phyloP scores from a whole-genome alignment of 2,888 invertebrate species.

The Odontocolon sp. region DNA sequence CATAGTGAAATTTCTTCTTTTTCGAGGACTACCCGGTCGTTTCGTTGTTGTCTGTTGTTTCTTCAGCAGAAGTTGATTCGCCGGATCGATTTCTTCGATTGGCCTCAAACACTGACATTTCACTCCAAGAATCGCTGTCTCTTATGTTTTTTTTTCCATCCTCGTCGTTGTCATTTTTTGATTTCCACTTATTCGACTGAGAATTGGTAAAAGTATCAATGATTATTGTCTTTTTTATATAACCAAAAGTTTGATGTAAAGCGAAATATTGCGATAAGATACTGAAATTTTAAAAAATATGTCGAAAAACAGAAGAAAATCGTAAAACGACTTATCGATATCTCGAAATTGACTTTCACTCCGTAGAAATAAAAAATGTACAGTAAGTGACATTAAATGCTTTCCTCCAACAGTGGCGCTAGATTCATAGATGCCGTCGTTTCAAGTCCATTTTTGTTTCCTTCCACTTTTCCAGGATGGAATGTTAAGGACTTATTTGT shows the following conservation, averaged over 20 bases:
- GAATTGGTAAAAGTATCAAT: background rate
- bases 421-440: no score
- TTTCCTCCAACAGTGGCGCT: no score
- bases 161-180: background rate
- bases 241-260: slow-evolving; percentile 28
- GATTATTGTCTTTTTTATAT: background rate
- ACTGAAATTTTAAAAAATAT: slow-evolving; percentile 48
- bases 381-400: no score
- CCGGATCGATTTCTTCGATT: slow-evolving; percentile 26
- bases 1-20: slow-evolving; percentile 30
- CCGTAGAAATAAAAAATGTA: background rate
- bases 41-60: slow-evolving; percentile 66
- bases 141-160: slow-evolving; percentile 25
- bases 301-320: slow-evolving; percentile 45
- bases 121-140: slow-evolving; percentile 52
- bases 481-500: no score
- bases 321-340: slow-evolving; percentile 23
- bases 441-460: no score
- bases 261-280: slow-evolving; percentile 42
- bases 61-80: slow-evolving; percentile 56
- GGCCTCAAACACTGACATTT: slow-evolving; percentile 49
- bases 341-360: slow-evolving; percentile 8
- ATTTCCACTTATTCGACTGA: slow-evolving; percentile 40
- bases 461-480: no score
- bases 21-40: slow-evolving; percentile 54